Percentiles rank a stretch among this genome's conserved stretches.
Conservation (phyloP, 2,113 vertebrate genomes). For the Hepsetus odoe region DNA sequence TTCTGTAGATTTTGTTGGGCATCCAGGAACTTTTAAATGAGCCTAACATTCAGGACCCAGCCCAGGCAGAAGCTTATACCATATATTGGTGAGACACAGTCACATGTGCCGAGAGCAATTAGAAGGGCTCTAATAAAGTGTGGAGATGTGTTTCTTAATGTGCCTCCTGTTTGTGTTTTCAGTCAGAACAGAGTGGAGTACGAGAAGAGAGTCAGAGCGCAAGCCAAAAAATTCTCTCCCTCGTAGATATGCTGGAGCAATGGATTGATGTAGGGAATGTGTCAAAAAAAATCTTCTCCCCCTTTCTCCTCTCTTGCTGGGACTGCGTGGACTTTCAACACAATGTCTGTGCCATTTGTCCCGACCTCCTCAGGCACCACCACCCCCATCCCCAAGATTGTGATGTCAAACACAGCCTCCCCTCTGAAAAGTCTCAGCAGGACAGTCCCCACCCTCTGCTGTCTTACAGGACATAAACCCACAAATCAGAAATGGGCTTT, state of each 20-base stretch:
- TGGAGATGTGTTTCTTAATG: neutral
- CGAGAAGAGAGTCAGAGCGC: slow-evolving; percentile 99
- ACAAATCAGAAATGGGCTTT: slow-evolving; percentile 39
- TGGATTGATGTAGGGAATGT: slow-evolving; percentile 80
- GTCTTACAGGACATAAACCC: slow-evolving; percentile 24
- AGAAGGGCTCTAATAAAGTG: no score
- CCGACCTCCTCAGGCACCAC: slow-evolving; percentile 79
- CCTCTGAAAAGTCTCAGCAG: neutral
- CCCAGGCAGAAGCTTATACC: slow-evolving; percentile 99
- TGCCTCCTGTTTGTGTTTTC: slow-evolving; percentile 54
- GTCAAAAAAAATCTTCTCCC: slow-evolving; percentile 79
- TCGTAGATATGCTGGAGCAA: slow-evolving; percentile 80
- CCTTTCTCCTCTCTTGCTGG: slow-evolving; percentile 66
- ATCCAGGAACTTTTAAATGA: slow-evolving; percentile 99
- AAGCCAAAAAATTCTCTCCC: slow-evolving; percentile 98
- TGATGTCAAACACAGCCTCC: slow-evolving; percentile 32
- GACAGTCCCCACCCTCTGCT: slow-evolving; percentile 16
- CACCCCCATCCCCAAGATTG: neutral
- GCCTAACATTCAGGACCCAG: slow-evolving; percentile 99
- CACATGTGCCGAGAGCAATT: neutral
- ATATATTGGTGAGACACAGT: slow-evolving; percentile 88
- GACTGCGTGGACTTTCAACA: slow-evolving; percentile 54
- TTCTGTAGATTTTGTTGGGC: slow-evolving; percentile 92
- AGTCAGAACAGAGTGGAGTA: slow-evolving; percentile 99
- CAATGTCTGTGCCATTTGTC: slow-evolving; percentile 62